A percentile compares a stretch with the other conserved stretches of the same genome.
Conservation (phyloP, 2,888 invertebrate genomes). For the Chalcis sispes region DNA sequence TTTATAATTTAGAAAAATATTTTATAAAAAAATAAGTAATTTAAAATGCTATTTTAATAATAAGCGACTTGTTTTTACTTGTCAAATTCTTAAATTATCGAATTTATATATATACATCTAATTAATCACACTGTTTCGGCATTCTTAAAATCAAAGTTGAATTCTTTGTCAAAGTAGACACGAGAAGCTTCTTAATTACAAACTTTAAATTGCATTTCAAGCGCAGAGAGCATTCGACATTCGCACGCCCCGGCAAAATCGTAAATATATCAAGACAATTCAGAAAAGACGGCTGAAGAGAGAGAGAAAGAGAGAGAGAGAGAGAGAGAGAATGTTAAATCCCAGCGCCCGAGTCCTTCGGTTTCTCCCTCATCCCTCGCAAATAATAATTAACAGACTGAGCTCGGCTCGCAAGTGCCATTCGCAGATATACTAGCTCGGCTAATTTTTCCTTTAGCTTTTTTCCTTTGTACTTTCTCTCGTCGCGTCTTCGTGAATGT, state of each 20-base stretch:
- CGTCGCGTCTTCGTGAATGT: too few relatives aligned
- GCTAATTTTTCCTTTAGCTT: not conserved
- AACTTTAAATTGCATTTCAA: constrained; percentile 3
- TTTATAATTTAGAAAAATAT: too few relatives aligned
- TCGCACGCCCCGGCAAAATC: not conserved
- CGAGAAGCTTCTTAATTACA: not conserved
- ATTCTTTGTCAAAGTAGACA: not conserved
- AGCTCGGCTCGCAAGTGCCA: constrained; percentile 16
- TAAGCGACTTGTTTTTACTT: too few relatives aligned
- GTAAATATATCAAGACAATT: constrained; percentile 20
- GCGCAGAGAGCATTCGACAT: not conserved
- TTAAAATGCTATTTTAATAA: too few relatives aligned
- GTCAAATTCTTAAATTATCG: too few relatives aligned
- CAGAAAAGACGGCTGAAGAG: not conserved
- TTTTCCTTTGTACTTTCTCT: not conserved
- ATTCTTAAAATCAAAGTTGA: too few relatives aligned
- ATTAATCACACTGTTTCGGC: too few relatives aligned
- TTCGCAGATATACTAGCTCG: not conserved
- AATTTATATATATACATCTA: too few relatives aligned
- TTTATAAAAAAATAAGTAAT: too few relatives aligned
- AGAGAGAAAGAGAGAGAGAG: not conserved
- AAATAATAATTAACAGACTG: constrained; percentile 39
- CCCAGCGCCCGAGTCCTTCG: not conserved
- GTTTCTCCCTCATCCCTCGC: not conserved
- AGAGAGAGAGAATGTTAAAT: not conserved